Base-by-base conservation (phyloP, 2,797 vertebrate genomes). In the Calcarius lapponicus region DNA sequence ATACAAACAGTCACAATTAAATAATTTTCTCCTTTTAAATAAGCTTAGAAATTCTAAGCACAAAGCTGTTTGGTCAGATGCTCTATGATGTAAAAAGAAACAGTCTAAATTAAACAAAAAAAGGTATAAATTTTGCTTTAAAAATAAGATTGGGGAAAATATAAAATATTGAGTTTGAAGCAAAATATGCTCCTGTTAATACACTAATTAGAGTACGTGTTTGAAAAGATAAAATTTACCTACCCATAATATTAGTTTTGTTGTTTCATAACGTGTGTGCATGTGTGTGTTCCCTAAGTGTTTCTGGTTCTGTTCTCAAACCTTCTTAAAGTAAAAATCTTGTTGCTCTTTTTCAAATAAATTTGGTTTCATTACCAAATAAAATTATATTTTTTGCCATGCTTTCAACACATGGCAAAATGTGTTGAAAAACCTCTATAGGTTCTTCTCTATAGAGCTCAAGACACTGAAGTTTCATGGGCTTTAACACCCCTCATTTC, bases 311-410 rank as follows among this genome's bases (percentile, higher is more conserved):
- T 64, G 53, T 21, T 85, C 92, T 61, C 62, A 87, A 47, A n/a
- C 17, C 61, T 92, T 82, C 71, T 54, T 92, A 95, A 94, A 91
- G 97, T 95, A 95, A 87, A 95, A 76, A 64, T 93, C 95, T 96
- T 96, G 66, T 69, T 97, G 70, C 82, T 98, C 96, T 82, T 98
- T 98, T 98, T 98, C 98, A 96, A 97, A 97, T 95, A 95, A 90
- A 97, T 91, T 98, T 98, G 91, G 97, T 98, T 97, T 97, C 97
- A 96, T 97, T 97, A 88, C 92, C 92, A 78, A 98, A 94, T 94
- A 97, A 83, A 84, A 88, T 92, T 86, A 92, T 75, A 96, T 95
- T 97, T 98, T 98, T 98, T 95, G 93, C 91, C 92, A 96, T 97
- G 95, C 97, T 97, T 98, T 95, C 96, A 96, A 88, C 70, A 60